Evolutionary conservation across 2,888 invertebrate genomes (phyloP).

Genomic region (Trachelus troglodyta): DNA sequence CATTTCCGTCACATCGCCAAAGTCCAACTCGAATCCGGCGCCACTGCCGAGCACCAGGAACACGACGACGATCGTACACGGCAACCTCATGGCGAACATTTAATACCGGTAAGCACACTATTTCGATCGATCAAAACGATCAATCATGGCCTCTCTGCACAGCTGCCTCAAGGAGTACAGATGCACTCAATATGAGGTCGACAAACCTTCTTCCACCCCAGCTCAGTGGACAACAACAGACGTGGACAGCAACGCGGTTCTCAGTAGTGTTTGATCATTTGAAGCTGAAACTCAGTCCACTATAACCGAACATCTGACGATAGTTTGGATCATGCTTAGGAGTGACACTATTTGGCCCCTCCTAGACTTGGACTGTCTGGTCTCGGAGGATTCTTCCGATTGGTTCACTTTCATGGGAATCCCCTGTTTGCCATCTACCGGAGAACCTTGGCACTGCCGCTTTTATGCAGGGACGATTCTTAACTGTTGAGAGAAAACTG

Average conservation of each 20-base stretch:
- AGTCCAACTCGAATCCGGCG: conserved; percentile 23
- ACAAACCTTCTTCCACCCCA: background rate
- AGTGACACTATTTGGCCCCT: background rate
- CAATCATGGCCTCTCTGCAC: background rate
- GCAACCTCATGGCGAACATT: background rate
- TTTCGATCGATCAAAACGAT: background rate
- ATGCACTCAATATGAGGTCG: background rate
- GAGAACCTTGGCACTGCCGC: background rate
- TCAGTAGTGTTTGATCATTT: background rate
- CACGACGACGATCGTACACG: background rate
- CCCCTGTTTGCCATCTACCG: background rate
- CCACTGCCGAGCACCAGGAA: background rate
- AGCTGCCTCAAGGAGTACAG: background rate
- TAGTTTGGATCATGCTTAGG: background rate
- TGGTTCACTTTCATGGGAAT: background rate
- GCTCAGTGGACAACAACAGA: background rate
- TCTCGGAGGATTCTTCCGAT: background rate
- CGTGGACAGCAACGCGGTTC: background rate
- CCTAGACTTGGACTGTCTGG: background rate
- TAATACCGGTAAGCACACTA: background rate
- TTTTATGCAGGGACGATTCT: background rate
- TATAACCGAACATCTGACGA: background rate
- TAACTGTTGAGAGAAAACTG: background rate
- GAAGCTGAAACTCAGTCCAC: background rate
- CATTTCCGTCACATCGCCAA: conserved; percentile 49